A percentile compares a stretch with the other conserved stretches of the same genome.
These are phyloP conservation scores for Nestor notabilis DNA, from an alignment of 2,113 vertebrate genomes.

Conservation along the genomic window DNA sequence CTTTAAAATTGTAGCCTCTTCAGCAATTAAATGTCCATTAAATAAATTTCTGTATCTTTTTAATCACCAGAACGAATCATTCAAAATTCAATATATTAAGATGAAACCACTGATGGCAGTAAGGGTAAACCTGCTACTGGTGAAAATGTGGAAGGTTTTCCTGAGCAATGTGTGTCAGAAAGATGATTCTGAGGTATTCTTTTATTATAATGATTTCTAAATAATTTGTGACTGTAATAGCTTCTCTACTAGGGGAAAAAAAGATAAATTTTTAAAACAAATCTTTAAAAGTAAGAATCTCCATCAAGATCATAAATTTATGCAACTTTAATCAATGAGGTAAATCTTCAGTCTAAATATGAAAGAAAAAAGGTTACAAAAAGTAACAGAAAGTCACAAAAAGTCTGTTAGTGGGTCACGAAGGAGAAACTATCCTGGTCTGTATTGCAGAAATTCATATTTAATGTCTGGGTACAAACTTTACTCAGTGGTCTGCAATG, in stretches of 20 bases:
- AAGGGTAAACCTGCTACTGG: not conserved
- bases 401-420: not conserved
- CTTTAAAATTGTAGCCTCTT: slow-evolving; percentile 15
- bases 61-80: not conserved
- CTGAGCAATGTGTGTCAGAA: not conserved
- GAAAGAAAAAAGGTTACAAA: not conserved
- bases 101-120: not conserved
- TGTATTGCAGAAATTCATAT: not conserved
- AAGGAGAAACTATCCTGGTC: not conserved
- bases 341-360: not conserved
- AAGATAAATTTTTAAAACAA: not conserved
- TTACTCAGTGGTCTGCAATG: not conserved
- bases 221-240: not conserved
- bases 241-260: not conserved
- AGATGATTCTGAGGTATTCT: not conserved
- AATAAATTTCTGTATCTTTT: not conserved
- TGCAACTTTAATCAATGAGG: not conserved
- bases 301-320: not conserved
- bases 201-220: not conserved
- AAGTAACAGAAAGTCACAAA: not conserved
- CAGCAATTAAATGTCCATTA: not conserved
- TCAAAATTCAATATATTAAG: not conserved
- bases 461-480: not conserved
- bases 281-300: not conserved
- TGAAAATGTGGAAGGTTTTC: not conserved